A percentile compares a stretch with the other conserved stretches of the same genome.
Evolutionary conservation across 2,113 vertebrate genomes (phyloP).

Genomic region (Sapayoa aenigma): DNA sequence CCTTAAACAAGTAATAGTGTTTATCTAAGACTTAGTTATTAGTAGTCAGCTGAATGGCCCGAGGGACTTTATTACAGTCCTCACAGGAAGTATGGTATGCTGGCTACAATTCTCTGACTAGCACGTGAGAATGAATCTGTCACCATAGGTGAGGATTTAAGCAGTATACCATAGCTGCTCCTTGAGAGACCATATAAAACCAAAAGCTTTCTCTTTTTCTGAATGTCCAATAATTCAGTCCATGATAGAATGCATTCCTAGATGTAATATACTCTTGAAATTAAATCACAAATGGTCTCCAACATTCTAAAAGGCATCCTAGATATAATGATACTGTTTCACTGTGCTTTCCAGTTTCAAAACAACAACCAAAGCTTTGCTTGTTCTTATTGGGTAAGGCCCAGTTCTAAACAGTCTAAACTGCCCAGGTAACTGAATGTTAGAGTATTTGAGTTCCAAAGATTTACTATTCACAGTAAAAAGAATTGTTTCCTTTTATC

Average conservation of each 20-base stretch:
- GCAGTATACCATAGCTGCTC: not conserved
- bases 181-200: not conserved
- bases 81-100: not conserved
- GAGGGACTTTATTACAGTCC: not conserved
- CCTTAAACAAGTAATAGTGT: not conserved
- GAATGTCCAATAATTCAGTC: not conserved
- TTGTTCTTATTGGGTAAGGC: not conserved
- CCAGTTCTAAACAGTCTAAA: not conserved
- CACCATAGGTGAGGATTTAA: not conserved
- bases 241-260: not conserved
- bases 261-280: not conserved
- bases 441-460: not conserved
- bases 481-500: constrained; percentile 50
- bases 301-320: not conserved
- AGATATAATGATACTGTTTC: not conserved
- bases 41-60: not conserved
- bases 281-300: not conserved
- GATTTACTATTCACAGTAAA: constrained; percentile 1
- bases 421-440: not conserved
- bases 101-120: not conserved
- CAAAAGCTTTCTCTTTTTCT: not conserved
- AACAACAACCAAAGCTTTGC: not conserved
- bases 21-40: not conserved
- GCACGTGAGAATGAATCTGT: not conserved
- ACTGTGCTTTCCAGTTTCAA: not conserved